phyloP scores from a whole-genome alignment of 2,113 vertebrate genomes.

The Indri indri region DNA sequence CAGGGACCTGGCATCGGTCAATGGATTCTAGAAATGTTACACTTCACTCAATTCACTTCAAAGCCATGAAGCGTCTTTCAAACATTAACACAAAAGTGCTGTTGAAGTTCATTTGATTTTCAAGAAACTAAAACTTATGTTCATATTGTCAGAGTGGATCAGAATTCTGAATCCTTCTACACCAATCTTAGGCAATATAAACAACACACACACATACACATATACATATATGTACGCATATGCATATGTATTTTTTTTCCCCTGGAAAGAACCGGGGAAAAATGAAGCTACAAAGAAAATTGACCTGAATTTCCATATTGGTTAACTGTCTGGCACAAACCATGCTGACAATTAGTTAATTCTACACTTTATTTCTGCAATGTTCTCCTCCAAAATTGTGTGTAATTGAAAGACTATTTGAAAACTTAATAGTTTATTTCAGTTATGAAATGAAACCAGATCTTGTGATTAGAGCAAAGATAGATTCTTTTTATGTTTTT shows the following conservation, averaged over 20 bases:
- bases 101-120: background rate
- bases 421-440: background rate
- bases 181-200: background rate
- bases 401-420: background rate
- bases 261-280: background rate
- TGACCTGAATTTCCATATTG: background rate
- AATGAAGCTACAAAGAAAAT: background rate
- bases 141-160: background rate
- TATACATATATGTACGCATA: background rate
- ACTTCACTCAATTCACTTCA: conserved; percentile 1
- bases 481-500: background rate
- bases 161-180: background rate
- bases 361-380: background rate
- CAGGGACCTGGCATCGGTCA: background rate
- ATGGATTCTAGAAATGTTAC: conserved; percentile 19
- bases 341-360: background rate
- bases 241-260: background rate
- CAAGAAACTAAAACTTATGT: background rate
- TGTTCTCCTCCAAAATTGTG: background rate
- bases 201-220: background rate
- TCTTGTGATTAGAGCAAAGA: background rate
- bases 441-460: background rate
- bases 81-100: background rate
- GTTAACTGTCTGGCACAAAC: background rate
- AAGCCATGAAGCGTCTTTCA: conserved; percentile 26